Conservation (phyloP, 2,797 vertebrate species). For the Pipistrellus nathusii region DNA sequence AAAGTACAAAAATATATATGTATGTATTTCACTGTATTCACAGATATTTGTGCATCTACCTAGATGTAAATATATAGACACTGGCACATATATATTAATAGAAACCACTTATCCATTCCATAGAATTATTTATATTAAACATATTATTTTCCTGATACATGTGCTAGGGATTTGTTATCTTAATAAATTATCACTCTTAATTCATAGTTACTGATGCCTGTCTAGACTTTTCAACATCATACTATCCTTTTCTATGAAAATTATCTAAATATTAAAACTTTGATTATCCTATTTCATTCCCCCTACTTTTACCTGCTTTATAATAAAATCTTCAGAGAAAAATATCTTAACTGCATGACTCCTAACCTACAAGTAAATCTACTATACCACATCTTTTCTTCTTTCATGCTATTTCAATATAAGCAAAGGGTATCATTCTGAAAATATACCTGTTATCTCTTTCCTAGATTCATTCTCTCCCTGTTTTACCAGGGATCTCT, state of each 20-base stretch:
- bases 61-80: neutral
- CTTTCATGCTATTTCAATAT: neutral
- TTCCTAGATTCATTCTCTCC: neutral
- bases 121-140: neutral
- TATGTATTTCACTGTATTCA: neutral
- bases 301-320: neutral
- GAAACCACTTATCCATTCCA: neutral
- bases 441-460: neutral
- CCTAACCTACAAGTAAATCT: neutral
- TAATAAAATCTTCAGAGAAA: neutral
- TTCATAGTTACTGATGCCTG: neutral
- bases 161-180: neutral
- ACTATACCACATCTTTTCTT: neutral
- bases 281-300: neutral
- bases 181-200: conserved; percentile 3
- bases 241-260: neutral
- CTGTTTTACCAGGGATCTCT: neutral
- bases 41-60: neutral
- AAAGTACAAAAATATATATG: neutral
- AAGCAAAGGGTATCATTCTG: neutral
- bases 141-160: neutral
- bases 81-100: neutral
- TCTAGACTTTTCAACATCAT: neutral
- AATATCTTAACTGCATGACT: neutral
- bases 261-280: neutral